Evolutionary conservation across 2,113 vertebrate genomes (phyloP).

Genomic region (Oncorhynchus clarkii): DNA sequence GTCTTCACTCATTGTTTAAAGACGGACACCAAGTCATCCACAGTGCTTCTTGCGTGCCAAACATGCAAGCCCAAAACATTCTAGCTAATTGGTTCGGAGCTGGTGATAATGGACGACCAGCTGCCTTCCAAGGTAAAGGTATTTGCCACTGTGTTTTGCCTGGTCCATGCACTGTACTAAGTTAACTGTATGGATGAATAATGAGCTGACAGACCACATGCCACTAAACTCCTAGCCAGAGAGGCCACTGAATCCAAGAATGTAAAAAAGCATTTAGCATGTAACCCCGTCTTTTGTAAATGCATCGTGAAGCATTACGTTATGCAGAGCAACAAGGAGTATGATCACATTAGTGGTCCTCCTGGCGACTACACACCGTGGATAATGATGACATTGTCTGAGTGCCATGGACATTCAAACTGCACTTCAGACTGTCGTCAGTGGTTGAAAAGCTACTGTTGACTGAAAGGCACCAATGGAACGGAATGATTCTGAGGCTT

Average conservation of each 20-base stretch:
- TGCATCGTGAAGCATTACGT: constrained; percentile 17
- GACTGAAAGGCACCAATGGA: not conserved
- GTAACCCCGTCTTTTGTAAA: constrained; percentile 15
- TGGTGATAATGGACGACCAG: constrained; percentile 25
- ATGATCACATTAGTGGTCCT: constrained; percentile 3
- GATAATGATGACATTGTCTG: constrained; percentile 34
- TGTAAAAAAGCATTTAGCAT: constrained; percentile 41
- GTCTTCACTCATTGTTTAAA: constrained; percentile 34
- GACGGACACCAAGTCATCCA: constrained; percentile 47
- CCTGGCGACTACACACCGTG: constrained; percentile 54
- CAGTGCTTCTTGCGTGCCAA: constrained; percentile 32
- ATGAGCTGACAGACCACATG: constrained; percentile 52
- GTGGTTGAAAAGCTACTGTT: not conserved
- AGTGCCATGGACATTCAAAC: not conserved
- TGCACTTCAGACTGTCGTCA: not conserved
- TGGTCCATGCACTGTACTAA: constrained; percentile 30
- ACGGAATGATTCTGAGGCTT: not conserved
- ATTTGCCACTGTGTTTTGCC: constrained; percentile 21
- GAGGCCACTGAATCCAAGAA: constrained; percentile 30
- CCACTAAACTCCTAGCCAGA: constrained; percentile 33
- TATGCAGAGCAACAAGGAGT: constrained; percentile 2
- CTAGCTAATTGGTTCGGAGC: constrained; percentile 24
- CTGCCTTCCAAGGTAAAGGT: not conserved
- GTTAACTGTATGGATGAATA: constrained; percentile 45
- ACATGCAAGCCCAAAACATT: constrained; percentile 22